Base-by-base conservation (phyloP, 2,113 vertebrate genomes). In the Ciconia maguari region DNA sequence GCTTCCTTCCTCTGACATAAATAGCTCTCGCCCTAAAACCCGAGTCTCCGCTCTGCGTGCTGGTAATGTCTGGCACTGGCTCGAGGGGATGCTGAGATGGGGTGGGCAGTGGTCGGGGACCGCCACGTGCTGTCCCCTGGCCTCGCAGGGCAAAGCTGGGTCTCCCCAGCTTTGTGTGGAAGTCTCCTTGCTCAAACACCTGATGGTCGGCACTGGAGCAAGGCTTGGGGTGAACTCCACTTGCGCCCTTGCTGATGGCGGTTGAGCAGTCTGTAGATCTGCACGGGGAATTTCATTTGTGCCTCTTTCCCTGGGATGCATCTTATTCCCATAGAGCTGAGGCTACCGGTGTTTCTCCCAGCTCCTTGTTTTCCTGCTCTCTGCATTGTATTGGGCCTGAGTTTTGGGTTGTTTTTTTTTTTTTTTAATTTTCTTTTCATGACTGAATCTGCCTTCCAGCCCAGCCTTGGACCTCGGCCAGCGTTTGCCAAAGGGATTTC, bases 1-100 rank as follows among this genome's bases (percentile, higher is more conserved):
- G 90, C 94, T 96, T 95, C 95, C 90, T 93, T 88, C 70, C 46
- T 5, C 52, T 0, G 60, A n/a, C 94, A 82, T 22, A 89, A 95
- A 97, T 91, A 90, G 65, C 74, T 78, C 94, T 75, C 6, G 6
- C 24, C 46, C 64, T 11, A 44, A 62, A 69, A 18, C 48, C 52
- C 15, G 0, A 48, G 2, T 21, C 75, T 78, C 36, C 0, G 11
- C 61, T 74, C 44, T 16, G 17, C 0, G 3, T 19, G 38, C 46
- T 51, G 58, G 25, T 19, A 24, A 27, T 60, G 46, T 26, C 44
- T 12, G 19, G 18, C 4, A 3, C 54, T 46, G 44, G 34, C 61
- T 24, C 11, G 32, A 62, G 60, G 65, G 24, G 66, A 61, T 2
- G 3, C 32, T 7, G 55, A 7, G 62, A 24, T 1, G 24, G 29